Percentiles rank a stretch among this genome's conserved stretches.
Evolutionary conservation across 2,797 vertebrate species (phyloP).

Genomic region (Enoplosus armatus): DNA sequence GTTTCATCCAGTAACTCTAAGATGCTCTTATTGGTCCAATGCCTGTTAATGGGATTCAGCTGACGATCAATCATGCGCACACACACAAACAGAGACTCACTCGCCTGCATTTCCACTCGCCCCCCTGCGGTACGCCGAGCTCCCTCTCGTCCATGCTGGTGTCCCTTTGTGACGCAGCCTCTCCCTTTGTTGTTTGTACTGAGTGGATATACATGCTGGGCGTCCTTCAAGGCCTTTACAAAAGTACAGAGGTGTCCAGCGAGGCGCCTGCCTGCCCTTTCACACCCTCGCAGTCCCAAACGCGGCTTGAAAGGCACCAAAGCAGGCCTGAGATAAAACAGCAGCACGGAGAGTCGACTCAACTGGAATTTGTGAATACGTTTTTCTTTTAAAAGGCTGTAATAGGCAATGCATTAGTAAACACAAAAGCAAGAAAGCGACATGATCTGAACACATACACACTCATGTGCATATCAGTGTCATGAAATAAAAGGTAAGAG

Average conservation of each 20-base stretch:
- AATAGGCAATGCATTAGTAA: neutral
- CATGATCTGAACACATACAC: neutral
- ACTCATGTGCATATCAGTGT: neutral
- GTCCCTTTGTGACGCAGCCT: constrained; percentile 61
- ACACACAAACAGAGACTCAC: constrained; percentile 6
- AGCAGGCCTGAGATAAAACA: constrained; percentile 43
- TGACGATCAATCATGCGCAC: constrained; percentile 45
- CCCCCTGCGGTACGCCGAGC: constrained; percentile 26
- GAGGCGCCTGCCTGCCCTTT: constrained; percentile 62
- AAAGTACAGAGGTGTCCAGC: constrained; percentile 64
- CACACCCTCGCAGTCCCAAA: constrained; percentile 43
- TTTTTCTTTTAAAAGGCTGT: neutral
- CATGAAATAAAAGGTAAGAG: neutral
- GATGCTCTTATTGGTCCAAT: constrained; percentile 31
- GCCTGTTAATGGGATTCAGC: constrained; percentile 60
- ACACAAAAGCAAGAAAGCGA: neutral
- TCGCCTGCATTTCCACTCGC: constrained; percentile 9
- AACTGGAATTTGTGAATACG: constrained; percentile 6
- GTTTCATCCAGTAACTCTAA: constrained; percentile 27
- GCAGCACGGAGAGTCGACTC: constrained; percentile 1
- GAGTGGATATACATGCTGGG: constrained; percentile 67
- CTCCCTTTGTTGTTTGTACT: constrained; percentile 65
- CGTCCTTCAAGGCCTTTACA: constrained; percentile 65
- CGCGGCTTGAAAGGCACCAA: constrained; percentile 50
- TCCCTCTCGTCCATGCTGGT: constrained; percentile 14